Evolutionary conservation across 2,888 invertebrate species (phyloP).

Genomic region (Phalera bucephala): DNA sequence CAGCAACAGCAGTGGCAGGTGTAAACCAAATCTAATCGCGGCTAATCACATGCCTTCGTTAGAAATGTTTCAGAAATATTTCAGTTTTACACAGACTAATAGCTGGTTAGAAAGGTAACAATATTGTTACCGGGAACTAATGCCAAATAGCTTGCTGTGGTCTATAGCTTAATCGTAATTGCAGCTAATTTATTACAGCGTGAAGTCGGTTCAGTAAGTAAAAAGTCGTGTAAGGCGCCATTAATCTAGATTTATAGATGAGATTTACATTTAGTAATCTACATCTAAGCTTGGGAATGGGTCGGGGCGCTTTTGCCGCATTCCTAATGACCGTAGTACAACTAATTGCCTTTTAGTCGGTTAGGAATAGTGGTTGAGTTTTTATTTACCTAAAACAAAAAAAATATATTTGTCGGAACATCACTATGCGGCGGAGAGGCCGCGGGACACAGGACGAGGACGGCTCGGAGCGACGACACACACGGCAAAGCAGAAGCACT

Average conservation of each 20-base stretch:
- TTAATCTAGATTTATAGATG: not conserved
- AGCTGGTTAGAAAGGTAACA: not conserved
- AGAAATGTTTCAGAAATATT: not conserved
- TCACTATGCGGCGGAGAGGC: no score
- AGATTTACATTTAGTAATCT: not conserved
- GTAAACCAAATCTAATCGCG: not conserved
- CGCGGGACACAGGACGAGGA: no score
- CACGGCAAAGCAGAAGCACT: no score
- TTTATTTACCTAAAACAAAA: no score
- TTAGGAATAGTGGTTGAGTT: no score
- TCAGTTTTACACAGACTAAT: not conserved
- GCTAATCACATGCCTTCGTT: not conserved
- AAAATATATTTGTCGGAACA: no score
- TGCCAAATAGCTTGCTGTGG: not conserved
- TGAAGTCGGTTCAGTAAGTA: not conserved
- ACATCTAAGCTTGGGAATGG: not conserved
- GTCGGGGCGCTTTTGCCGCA: not conserved
- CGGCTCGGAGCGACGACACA: no score
- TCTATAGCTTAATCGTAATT: not conserved
- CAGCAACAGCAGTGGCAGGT: no score
- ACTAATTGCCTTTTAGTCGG: no score
- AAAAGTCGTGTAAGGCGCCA: not conserved
- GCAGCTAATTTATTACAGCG: not conserved
- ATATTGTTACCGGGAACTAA: not conserved
- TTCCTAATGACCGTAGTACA: not conserved